Evolutionary conservation across 2,797 vertebrate species (phyloP).

Genomic region (Coregonus suidteri): DNA sequence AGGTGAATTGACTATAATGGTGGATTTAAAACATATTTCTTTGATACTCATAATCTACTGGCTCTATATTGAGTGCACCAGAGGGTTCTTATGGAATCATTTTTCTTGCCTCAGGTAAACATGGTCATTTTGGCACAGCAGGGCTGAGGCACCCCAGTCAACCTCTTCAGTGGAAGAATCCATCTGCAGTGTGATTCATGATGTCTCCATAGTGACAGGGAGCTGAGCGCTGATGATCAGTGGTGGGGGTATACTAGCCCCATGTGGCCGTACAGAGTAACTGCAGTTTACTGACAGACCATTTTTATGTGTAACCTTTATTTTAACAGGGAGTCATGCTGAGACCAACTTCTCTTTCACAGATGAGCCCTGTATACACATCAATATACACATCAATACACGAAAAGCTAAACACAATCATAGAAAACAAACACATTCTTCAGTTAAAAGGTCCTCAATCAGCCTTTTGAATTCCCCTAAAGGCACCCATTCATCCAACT

Average conservation of each 20-base stretch:
- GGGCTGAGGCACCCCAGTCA: background rate
- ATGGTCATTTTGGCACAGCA: slow-evolving; percentile 2
- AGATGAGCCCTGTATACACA: no score
- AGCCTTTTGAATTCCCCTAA: no score
- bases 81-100: background rate
- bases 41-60: background rate
- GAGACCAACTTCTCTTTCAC: no score
- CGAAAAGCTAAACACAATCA: no score
- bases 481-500: no score
- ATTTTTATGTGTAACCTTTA: no score
- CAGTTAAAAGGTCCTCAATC: no score
- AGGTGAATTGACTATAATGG: background rate
- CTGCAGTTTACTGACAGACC: slow-evolving; percentile 19
- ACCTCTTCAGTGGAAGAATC: background rate
- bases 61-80: background rate
- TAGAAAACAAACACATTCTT: no score
- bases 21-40: background rate
- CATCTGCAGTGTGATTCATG: background rate
- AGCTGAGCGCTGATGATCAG: background rate
- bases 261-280: slow-evolving; percentile 35
- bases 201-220: background rate
- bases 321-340: no score
- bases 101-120: slow-evolving; percentile 1
- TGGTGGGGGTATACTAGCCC: slow-evolving; percentile 50
- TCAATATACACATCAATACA: no score